Evolutionary conservation across 1,140 invertebrate species (phyloP).

Genomic region (Heliconius nattereri): DNA sequence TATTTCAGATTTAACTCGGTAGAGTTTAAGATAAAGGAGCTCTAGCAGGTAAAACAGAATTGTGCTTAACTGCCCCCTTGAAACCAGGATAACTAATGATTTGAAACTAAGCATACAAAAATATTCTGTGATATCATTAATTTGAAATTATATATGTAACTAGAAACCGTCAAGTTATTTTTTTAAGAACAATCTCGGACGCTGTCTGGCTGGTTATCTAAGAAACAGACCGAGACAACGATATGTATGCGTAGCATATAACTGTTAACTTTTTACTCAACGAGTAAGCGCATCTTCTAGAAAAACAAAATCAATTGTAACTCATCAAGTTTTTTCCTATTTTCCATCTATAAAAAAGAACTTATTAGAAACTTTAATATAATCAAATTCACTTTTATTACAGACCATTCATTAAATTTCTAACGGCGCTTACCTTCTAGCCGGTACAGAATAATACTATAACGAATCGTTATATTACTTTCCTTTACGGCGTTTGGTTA

Average conservation of each 20-base stretch:
- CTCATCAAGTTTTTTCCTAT: neutral
- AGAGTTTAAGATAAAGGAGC: too few relatives aligned
- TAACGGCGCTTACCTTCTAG: slow-evolving; percentile 1
- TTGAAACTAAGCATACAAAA: too few relatives aligned
- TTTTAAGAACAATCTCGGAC: neutral
- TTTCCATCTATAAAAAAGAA: neutral
- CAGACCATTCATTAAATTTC: neutral
- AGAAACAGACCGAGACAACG: neutral
- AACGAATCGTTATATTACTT: slow-evolving; percentile 25
- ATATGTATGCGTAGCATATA: neutral
- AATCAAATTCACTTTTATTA: slow-evolving; percentile 10
- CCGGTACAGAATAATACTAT: slow-evolving; percentile 27
- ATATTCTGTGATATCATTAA: too few relatives aligned
- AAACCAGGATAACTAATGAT: too few relatives aligned
- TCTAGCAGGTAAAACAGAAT: too few relatives aligned
- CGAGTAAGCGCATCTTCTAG: neutral
- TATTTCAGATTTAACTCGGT: too few relatives aligned
- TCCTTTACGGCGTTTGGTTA: slow-evolving; percentile 12
- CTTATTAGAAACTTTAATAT: neutral
- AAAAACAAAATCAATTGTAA: neutral
- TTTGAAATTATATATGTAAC: neutral
- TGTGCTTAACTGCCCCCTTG: too few relatives aligned
- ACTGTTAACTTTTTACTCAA: neutral
- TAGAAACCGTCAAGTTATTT: neutral
- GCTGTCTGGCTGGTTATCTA: neutral